Evolutionary conservation across 2,113 vertebrate genomes (phyloP), one percentile per base, ranked within the genome.

Genomic region (Neofelis nebulosa): DNA sequence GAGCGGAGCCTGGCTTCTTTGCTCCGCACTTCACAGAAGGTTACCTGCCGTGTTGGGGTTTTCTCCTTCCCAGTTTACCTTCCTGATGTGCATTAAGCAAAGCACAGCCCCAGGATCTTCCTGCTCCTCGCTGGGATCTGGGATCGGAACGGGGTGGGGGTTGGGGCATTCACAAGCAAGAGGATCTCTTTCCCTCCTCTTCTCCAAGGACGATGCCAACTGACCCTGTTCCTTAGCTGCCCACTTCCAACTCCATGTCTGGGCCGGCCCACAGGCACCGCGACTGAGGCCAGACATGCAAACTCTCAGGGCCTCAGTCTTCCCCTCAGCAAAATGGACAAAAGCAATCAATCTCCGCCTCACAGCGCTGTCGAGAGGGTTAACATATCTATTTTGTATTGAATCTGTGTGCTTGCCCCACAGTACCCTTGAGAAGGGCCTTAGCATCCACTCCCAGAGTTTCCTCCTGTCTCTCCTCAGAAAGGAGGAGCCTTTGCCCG

Each of bases 271-370:
- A 14, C 16, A 52, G 78, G 50, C 50, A 38, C 68, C 38, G 83
- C 6, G 7, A 48, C 48, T 3, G 0, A 31, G 29, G 25, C 55
- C n/a, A 7, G 12, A 19, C 8, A 0, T 12, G 18, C 45, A 55
- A 10, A 83, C 36, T 50, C 71, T 12, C 11, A 5, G 38, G 71
- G 52, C 25, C 82, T 91, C 33, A 29, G 61, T 66, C 48, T 76
- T 50, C 36, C n/a, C 29, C 2, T 52, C 2, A 1, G 36, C 5
- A n/a, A 73, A 89, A 81, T 18, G 18, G 8, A 19, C 8, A 27
- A 57, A 18, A 88, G 33, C 2, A 14, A 12, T 19, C 33, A 8
- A 12, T 25, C 33, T 16, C 36, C n/a, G 33, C 66, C 19, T 68
- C 80, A 48, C 0, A 48, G 73, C 61, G 33, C 18, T 52, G n/a